Evolutionary conservation across 2,888 invertebrate species (phyloP).

Genomic region (Aphidius colemani): DNA sequence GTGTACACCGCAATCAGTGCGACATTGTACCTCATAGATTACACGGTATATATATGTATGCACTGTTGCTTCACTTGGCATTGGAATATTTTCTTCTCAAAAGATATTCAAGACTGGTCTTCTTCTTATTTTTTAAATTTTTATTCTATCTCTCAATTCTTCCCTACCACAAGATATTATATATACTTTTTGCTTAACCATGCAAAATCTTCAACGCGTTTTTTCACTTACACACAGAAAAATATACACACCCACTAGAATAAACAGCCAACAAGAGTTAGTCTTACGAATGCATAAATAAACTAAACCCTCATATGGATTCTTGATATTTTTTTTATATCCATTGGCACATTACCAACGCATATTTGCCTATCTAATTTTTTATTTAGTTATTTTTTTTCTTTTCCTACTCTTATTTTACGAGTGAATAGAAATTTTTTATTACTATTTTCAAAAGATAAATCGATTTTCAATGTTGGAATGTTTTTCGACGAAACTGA

Average conservation of each 20-base stretch:
- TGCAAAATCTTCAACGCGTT: not conserved
- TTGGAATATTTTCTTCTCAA: too few relatives aligned
- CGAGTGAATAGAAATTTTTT: too few relatives aligned
- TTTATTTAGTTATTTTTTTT: too few relatives aligned
- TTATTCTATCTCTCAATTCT: conserved; percentile 2
- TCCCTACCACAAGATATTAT: not conserved
- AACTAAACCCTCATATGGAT: conserved; percentile 26
- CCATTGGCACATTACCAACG: conserved; percentile 38
- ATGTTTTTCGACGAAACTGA: not conserved
- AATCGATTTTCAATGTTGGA: not conserved
- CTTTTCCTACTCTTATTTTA: conserved; percentile 18
- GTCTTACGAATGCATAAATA: conserved; percentile 49
- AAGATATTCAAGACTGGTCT: conserved; percentile 1
- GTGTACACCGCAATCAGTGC: conserved; percentile 45
- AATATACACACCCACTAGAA: not conserved
- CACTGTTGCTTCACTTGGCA: conserved; percentile 15
- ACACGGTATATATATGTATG: conserved; percentile 47
- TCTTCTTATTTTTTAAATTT: not conserved
- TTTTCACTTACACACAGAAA: conserved; percentile 3
- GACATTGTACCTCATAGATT: conserved; percentile 53
- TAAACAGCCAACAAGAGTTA: too few relatives aligned
- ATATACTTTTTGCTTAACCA: too few relatives aligned
- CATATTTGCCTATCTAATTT: conserved; percentile 3
- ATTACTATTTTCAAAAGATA: conserved; percentile 1
- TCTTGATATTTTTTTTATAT: conserved; percentile 34